Percentiles rank a stretch among this genome's conserved stretches.
phyloP scores from a whole-genome alignment of 2,888 invertebrate species.

The Chrysina gloriosa region DNA sequence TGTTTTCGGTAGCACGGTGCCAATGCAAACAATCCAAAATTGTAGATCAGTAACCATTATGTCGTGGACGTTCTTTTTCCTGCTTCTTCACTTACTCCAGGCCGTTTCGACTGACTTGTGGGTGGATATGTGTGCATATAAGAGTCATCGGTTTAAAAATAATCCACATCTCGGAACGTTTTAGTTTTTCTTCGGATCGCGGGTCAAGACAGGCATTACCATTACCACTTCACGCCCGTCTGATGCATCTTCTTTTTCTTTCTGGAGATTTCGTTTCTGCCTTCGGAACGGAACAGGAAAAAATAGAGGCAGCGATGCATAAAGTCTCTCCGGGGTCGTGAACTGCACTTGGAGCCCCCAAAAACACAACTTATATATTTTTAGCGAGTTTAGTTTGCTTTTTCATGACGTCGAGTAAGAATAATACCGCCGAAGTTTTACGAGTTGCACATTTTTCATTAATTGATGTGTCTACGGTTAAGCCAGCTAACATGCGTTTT shows the following conservation, averaged over 20 bases:
- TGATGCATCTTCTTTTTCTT: neutral
- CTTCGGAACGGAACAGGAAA: slow-evolving; percentile 13
- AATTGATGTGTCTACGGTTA: slow-evolving; percentile 35
- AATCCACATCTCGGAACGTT: slow-evolving; percentile 14
- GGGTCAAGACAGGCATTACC: slow-evolving; percentile 12
- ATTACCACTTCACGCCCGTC: neutral
- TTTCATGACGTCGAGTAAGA: slow-evolving; percentile 17
- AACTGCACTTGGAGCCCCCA: slow-evolving; percentile 14
- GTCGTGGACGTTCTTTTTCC: slow-evolving; percentile 3
- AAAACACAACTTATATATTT: slow-evolving; percentile 31
- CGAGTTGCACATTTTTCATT: slow-evolving; percentile 38
- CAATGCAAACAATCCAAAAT: slow-evolving; percentile 46
- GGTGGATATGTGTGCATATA: neutral
- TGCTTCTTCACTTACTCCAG: slow-evolving; percentile 13
- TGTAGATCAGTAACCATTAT: slow-evolving; percentile 41
- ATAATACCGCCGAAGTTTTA: slow-evolving; percentile 36
- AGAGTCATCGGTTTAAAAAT: slow-evolving; percentile 35
- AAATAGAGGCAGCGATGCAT: neutral
- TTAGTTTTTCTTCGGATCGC: slow-evolving; percentile 35
- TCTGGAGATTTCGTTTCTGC: neutral
- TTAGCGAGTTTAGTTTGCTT: slow-evolving; percentile 34
- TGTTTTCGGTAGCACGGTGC: slow-evolving; percentile 42
- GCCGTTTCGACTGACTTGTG: slow-evolving; percentile 16
- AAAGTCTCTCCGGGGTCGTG: slow-evolving; percentile 27
- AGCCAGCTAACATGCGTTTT: neutral